Evolutionary conservation across 2,797 vertebrate genomes (phyloP), one percentile per base, ranked within the genome.

Genomic region (Antennarius maculatus): DNA sequence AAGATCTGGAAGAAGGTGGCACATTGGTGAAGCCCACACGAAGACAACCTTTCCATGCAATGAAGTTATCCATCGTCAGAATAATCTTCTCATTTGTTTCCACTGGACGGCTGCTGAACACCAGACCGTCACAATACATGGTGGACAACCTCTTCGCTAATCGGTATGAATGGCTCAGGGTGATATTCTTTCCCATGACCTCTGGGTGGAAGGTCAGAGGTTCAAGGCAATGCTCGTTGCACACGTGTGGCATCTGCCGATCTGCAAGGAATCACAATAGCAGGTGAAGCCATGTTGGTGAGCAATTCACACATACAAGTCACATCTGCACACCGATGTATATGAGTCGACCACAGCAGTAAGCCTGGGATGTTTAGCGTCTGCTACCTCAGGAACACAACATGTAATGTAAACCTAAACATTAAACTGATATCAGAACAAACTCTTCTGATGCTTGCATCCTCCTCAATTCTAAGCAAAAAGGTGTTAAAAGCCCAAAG

Each of bases 11-110:
- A 1, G 79, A 12, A 0, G 95, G 95, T 0, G 86, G 42, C n/a
- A 94, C 73, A 7, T 53, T 90, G n/a, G 94, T 94, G 86, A 96
- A 95, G 54, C 95, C 95, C 56, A 96, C 31, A 0, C 95, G 90
- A 47, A 97, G 72, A 11, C 94, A 95, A 96, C 5, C 1, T 14
- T 0, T 0, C 0, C 1, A 53, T 17, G 0, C 49, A 17, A 2
- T 23, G 23, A 23, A 23, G 23, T 2, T 31, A 76, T 90, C 75
- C 61, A 96, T 85, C 11, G 78, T 81, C 76, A 96, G 45, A 0
- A 23, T 48, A 55, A 95, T 81, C 46, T n/a, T 89, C 90, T 96
- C 95, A 0, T 31, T 6, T 0, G 68, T 15, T 52, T 0, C 62
- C 48, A 95, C 54, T 0, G 90, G 80, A 6, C 95, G 91, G 69